These are phyloP conservation scores for Psettodes erumei DNA, from an alignment of 2,113 vertebrate species.

Conservation along the genomic window DNA sequence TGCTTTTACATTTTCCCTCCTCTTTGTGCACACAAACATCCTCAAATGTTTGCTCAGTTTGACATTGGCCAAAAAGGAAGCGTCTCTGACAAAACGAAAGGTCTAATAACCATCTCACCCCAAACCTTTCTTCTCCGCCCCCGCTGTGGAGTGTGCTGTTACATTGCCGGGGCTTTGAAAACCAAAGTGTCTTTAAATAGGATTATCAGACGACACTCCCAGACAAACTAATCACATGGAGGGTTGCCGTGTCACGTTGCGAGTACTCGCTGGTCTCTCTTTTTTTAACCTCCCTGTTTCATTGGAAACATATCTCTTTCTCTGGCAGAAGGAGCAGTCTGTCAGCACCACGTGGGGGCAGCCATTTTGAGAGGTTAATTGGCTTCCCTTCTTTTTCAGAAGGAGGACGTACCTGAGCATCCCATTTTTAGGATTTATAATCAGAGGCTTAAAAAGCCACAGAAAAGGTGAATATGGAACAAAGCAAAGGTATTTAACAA, in stretches of 20 bases:
- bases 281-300: conserved; percentile 45
- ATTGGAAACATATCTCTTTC: conserved; percentile 54
- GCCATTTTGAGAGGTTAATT: conserved; percentile 78
- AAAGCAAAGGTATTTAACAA: conserved; percentile 60
- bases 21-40: not conserved
- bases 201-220: conserved; percentile 66
- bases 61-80: conserved; percentile 6
- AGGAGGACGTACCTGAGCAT: conserved; percentile 37
- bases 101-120: conserved; percentile 45
- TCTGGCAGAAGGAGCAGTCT: conserved; percentile 41
- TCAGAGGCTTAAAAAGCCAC: conserved; percentile 45
- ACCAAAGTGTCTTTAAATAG: conserved; percentile 76
- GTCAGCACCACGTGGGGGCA: conserved; percentile 51
- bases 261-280: conserved; percentile 54
- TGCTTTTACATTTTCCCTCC: conserved; percentile 7
- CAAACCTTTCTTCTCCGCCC: not conserved
- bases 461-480: conserved; percentile 59
- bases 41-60: not conserved
- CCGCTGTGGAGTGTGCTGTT: conserved; percentile 29
- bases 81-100: conserved; percentile 43
- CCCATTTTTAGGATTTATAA: conserved; percentile 34
- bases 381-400: conserved; percentile 61
- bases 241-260: conserved; percentile 67
- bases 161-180: conserved; percentile 68
- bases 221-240: conserved; percentile 66